phyloP scores from a whole-genome alignment of 2,888 invertebrate species.

The Micropterix aruncella region DNA sequence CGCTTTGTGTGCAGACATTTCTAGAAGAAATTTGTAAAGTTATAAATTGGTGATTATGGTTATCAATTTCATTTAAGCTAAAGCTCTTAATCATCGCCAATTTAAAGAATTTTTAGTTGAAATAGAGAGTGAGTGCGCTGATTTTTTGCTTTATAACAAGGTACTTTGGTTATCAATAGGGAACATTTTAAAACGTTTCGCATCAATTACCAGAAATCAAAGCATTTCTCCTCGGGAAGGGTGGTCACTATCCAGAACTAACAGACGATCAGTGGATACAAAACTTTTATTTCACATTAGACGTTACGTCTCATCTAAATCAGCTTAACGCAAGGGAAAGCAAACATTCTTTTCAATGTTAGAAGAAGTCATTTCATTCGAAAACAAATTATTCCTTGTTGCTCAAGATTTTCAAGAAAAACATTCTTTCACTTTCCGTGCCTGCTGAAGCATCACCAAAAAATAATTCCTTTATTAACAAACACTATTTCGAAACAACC shows the following conservation, averaged over 20 bases:
- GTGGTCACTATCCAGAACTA: slow-evolving; percentile 15
- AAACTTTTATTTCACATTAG: slow-evolving; percentile 17
- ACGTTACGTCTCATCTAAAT: slow-evolving; percentile 12
- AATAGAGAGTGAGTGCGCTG: slow-evolving; percentile 13
- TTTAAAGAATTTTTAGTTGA: slow-evolving; percentile 11
- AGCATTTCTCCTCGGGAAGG: slow-evolving; percentile 15
- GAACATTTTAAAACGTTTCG: slow-evolving; percentile 10
- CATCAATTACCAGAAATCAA: slow-evolving; percentile 13
- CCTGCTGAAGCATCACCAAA: slow-evolving; percentile 10
- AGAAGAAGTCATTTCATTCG: slow-evolving; percentile 12
- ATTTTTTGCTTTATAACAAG: slow-evolving; percentile 10
- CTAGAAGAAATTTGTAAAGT: too few relatives aligned
- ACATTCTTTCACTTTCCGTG: too few relatives aligned
- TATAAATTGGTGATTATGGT: too few relatives aligned
- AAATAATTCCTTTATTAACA: slow-evolving; percentile 11
- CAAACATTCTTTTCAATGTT: slow-evolving; percentile 13
- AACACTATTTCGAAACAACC: not conserved
- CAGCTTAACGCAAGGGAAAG: slow-evolving; percentile 13
- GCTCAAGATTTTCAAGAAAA: slow-evolving; percentile 6
- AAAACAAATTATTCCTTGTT: slow-evolving; percentile 13
- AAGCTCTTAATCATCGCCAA: too few relatives aligned
- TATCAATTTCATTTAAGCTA: too few relatives aligned
- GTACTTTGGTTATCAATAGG: slow-evolving; percentile 14
- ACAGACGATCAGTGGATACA: slow-evolving; percentile 14
- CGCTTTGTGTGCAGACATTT: too few relatives aligned